Evolutionary conservation across 1,140 invertebrate genomes (phyloP).

Genomic region (Brachionus rubens): DNA sequence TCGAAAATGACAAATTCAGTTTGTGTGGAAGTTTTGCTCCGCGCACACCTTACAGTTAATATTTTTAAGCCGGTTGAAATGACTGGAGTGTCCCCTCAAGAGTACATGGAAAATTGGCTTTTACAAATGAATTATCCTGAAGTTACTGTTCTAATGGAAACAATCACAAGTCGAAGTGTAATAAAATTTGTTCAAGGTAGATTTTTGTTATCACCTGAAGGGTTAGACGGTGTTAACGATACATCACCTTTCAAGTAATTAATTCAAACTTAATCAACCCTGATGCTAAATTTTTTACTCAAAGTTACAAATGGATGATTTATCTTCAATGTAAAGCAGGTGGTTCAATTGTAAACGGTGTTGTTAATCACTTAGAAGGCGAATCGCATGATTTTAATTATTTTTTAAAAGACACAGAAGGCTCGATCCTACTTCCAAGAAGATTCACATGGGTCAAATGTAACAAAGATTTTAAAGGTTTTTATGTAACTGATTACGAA

Average conservation of each 20-base stretch:
- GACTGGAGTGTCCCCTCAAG: background rate
- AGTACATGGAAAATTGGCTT: conserved; percentile 46
- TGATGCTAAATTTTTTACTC: background rate
- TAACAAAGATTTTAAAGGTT: conserved; percentile 34
- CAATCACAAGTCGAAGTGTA: background rate
- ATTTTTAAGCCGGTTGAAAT: conserved; percentile 32
- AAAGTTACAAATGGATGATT: conserved; percentile 38
- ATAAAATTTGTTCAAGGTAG: conserved; percentile 21
- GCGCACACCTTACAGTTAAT: too few species aligned
- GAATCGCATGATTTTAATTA: conserved; percentile 1
- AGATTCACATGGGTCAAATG: conserved; percentile 43
- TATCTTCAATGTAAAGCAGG: conserved; percentile 35
- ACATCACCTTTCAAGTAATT: background rate
- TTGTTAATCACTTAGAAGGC: background rate
- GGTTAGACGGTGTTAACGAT: background rate
- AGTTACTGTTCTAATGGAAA: conserved; percentile 28
- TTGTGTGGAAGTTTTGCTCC: too few species aligned
- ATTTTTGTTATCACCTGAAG: conserved; percentile 34
- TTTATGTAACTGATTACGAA: conserved; percentile 35
- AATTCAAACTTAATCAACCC: background rate
- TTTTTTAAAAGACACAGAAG: background rate
- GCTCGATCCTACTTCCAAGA: background rate
- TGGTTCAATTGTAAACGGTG: background rate
- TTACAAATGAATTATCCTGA: conserved; percentile 42
- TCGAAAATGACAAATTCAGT: too few species aligned